phyloP scores from a whole-genome alignment of 2,888 invertebrate species.

The Meta bourneti region DNA sequence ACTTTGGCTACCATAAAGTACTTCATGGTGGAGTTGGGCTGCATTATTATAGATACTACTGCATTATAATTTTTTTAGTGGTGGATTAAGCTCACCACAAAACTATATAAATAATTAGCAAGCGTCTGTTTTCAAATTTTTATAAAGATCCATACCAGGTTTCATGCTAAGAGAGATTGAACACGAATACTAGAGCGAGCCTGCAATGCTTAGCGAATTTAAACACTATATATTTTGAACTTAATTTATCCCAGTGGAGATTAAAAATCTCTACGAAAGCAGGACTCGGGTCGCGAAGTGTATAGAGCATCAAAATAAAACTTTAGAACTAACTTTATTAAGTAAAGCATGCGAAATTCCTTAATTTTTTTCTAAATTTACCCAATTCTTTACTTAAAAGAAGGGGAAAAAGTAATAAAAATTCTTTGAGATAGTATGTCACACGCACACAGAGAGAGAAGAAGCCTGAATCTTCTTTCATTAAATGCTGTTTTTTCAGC shows the following conservation, averaged over 20 bases:
- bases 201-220: not conserved
- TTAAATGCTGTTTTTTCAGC: conserved; percentile 60
- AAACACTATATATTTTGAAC: not conserved
- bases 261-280: not conserved
- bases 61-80: too few species aligned
- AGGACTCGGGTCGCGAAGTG: not conserved
- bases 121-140: too few species aligned
- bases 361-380: conserved; percentile 16
- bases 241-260: not conserved
- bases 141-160: too few species aligned
- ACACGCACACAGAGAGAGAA: conserved; percentile 2
- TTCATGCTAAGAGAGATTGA: too few species aligned
- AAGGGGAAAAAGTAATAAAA: conserved; percentile 1
- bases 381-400: conserved; percentile 10
- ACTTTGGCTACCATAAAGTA: too few species aligned
- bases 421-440: conserved; percentile 17
- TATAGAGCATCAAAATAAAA: conserved; percentile 17
- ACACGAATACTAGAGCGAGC: too few species aligned
- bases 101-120: too few species aligned
- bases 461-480: conserved; percentile 66
- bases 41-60: too few species aligned
- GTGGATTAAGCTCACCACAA: too few species aligned
- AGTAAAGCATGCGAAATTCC: not conserved
- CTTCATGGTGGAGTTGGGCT: too few species aligned
- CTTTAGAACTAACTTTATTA: conserved; percentile 24